phyloP scores from a whole-genome alignment of 2,113 vertebrate species.

The Corvus cornix region DNA sequence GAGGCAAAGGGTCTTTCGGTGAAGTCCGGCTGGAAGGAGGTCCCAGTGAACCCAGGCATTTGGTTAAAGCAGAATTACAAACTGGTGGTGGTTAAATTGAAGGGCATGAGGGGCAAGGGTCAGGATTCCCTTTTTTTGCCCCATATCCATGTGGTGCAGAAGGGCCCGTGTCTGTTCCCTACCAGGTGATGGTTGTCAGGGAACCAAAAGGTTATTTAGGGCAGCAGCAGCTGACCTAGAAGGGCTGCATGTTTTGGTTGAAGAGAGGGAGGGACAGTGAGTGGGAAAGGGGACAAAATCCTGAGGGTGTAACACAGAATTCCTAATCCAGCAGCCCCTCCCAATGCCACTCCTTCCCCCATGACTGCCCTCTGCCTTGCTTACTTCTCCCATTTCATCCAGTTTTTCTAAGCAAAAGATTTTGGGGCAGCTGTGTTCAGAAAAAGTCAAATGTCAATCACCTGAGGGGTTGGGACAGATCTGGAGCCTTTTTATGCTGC shows the following conservation, averaged over 20 bases:
- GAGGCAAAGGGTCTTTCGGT: not conserved
- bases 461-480: not conserved
- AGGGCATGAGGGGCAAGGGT: not conserved
- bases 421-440: not conserved
- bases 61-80: not conserved
- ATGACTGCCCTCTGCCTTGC: not conserved
- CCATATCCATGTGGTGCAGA: not conserved
- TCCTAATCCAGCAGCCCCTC: not conserved
- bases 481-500: not conserved
- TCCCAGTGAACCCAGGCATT: not conserved
- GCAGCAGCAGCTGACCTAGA: not conserved
- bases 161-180: rapidly evolving
- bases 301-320: not conserved
- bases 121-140: not conserved
- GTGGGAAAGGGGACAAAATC: not conserved
- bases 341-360: not conserved
- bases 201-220: not conserved
- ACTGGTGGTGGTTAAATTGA: not conserved
- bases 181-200: not conserved
- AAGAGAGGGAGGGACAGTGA: not conserved
- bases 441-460: not conserved
- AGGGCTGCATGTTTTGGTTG: not conserved
- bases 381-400: not conserved
- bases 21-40: not conserved
- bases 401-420: not conserved